Percentiles rank a stretch among this genome's conserved stretches.
These are phyloP conservation scores for Rapana venosa DNA, from an alignment of 2,888 invertebrate species.

Conservation along the genomic window DNA sequence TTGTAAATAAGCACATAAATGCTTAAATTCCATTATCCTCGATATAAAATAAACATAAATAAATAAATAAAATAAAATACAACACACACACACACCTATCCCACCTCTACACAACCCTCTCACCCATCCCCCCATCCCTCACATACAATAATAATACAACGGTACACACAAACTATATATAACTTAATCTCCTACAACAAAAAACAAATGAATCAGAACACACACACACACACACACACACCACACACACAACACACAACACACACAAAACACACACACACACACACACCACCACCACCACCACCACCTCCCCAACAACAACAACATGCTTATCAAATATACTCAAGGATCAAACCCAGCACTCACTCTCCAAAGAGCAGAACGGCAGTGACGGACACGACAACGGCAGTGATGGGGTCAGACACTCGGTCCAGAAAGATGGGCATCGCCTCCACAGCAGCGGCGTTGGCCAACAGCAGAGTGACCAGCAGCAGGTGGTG, in stretches of 20 bases:
- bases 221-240: not conserved
- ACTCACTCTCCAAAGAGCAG: constrained; percentile 78
- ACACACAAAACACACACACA: not conserved
- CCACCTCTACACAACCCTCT: no score
- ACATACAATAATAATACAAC: no score
- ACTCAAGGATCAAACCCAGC: not conserved
- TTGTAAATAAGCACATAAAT: no score
- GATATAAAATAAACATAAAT: no score
- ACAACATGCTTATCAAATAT: not conserved
- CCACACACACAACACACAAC: not conserved
- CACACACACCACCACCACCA: not conserved
- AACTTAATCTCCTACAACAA: no score
- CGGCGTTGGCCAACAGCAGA: constrained; percentile 76
- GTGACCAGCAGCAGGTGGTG: constrained; percentile 77
- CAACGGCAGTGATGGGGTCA: constrained; percentile 73
- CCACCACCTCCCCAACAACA: not conserved
- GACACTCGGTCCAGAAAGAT: constrained; percentile 76
- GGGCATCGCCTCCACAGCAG: constrained; percentile 77
- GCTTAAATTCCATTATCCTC: no score
- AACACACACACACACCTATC: no score
- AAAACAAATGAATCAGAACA: no score
- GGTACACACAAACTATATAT: no score
- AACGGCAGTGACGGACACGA: constrained; percentile 76
- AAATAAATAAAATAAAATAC: no score
- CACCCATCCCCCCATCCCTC: no score